Base-by-base conservation (phyloP, 2,888 invertebrate species). In the Ennomos fuscantarius region DNA sequence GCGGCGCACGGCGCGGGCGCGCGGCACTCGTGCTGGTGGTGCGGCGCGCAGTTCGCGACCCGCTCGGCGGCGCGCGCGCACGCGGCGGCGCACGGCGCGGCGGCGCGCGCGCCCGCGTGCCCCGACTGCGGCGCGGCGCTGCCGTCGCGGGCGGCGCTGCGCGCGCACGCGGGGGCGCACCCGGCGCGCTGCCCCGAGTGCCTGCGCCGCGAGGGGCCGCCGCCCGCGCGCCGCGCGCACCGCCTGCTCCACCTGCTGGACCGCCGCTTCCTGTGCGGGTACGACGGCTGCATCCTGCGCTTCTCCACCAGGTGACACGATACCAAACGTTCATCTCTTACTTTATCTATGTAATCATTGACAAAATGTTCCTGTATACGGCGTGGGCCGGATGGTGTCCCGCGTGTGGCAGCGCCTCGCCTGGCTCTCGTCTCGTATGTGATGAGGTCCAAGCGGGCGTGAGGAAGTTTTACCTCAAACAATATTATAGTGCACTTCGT, bases 11-110 rank as follows among this genome's bases (percentile, higher is more conserved):
- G 79, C 1, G 64, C 63, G 3, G 81, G 70, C 61, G 76, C 86
- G 47, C 68, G 76, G 51, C 90, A 89, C 78, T 83, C 82, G 41
- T 91, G 90, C 78, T 91, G 91, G 91, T 78, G 86, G 56, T 91
- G 91, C 74, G 90, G 91, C 64, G 84, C 86, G 47, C 86, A 84
- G 79, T 85, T 80, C 75, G 34, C 68, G 0, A 9, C 69, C 8
- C 70, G 75, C 5, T 74, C 60, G 0, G 82, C 79, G 0, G 76
- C 86, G 46, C 69, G 63, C 12, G 55, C 60, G 34, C 88, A 87
- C 70, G 70, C 71, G 36, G 73, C 73, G 2, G 57, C 60, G 8
- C 67, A 69, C 60, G 45, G 57, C 60, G 6, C 43, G 35, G 11
- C 31, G 9, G 55, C 78, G 71, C 68, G 52, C 66, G 41, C 55